phyloP scores from a whole-genome alignment of 2,113 vertebrate species.

The Syngnathoides biaculeatus region DNA sequence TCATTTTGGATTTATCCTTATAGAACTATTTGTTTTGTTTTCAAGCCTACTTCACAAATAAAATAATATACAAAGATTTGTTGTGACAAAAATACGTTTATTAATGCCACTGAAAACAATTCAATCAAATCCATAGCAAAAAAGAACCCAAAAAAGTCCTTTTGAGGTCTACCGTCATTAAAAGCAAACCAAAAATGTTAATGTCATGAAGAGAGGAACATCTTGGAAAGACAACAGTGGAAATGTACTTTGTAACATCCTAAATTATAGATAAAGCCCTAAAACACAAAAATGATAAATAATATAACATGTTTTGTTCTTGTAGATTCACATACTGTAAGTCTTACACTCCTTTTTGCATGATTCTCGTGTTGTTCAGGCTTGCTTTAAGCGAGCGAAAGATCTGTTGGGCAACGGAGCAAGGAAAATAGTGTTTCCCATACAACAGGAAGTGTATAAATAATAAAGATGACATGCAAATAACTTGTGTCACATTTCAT shows the following conservation, averaged over 20 bases:
- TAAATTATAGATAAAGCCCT: conserved; percentile 53
- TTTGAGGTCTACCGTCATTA: conserved; percentile 5
- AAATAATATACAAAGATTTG: too few species aligned
- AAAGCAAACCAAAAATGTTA: conserved; percentile 7
- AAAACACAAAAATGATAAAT: conserved; percentile 51
- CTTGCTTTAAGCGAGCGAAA: conserved; percentile 42
- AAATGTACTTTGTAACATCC: conserved; percentile 27
- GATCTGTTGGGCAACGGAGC: conserved; percentile 36
- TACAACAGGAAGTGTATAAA: conserved; percentile 51
- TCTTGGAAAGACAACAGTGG: conserved; percentile 43
- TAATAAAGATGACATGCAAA: conserved; percentile 59
- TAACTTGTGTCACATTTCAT: conserved; percentile 57
- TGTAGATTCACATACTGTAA: conserved; percentile 19
- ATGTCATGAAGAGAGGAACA: background rate
- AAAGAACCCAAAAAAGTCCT: conserved; percentile 1
- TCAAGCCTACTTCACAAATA: too few species aligned
- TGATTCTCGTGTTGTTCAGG: conserved; percentile 34
- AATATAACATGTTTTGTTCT: conserved; percentile 45
- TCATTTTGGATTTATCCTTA: background rate
- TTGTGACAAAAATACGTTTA: too few species aligned
- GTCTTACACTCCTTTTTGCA: conserved; percentile 23
- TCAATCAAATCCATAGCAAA: background rate
- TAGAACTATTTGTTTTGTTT: background rate
- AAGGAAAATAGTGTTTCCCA: conserved; percentile 56
- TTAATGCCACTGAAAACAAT: conserved; percentile 4